Percentiles rank a stretch among this genome's conserved stretches.
Evolutionary conservation across 2,113 vertebrate genomes (phyloP).

Genomic region (Bufo gargarizans): DNA sequence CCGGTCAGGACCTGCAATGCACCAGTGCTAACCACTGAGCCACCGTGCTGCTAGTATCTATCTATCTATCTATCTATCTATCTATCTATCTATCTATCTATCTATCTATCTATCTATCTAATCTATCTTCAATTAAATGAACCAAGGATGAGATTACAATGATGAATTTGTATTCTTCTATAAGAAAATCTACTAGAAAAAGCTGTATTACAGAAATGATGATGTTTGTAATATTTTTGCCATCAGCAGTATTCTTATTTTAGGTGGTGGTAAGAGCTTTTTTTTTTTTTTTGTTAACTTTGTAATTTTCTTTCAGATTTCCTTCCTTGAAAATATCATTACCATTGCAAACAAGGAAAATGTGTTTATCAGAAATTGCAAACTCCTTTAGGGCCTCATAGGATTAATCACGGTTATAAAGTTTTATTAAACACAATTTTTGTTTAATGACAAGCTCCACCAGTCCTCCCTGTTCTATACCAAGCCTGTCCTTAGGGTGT

Average conservation of each 20-base stretch:
- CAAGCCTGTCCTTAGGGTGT: slow-evolving; percentile 86
- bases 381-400: slow-evolving; percentile 87
- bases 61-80: not conserved
- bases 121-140: not conserved
- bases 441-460: slow-evolving; percentile 90
- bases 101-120: not conserved
- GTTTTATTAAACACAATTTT: slow-evolving; percentile 93
- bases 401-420: slow-evolving; percentile 92
- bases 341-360: slow-evolving; percentile 87
- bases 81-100: not conserved
- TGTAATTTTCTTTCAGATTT: slow-evolving; percentile 74
- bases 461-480: slow-evolving; percentile 84
- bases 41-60: not conserved
- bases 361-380: slow-evolving; percentile 86
- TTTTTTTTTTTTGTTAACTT: slow-evolving; percentile 60
- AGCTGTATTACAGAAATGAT: slow-evolving; percentile 6
- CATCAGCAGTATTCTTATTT: slow-evolving; percentile 11
- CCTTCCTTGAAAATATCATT: slow-evolving; percentile 83
- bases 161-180: not conserved
- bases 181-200: not conserved
- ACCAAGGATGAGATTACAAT: not conserved
- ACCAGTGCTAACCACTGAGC: no score
- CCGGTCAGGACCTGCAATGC: no score
- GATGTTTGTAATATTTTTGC: slow-evolving; percentile 19
- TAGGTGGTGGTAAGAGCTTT: slow-evolving; percentile 31